phyloP scores from a whole-genome alignment of 2,797 vertebrate genomes.

The Tenualosa thibaudeaui region DNA sequence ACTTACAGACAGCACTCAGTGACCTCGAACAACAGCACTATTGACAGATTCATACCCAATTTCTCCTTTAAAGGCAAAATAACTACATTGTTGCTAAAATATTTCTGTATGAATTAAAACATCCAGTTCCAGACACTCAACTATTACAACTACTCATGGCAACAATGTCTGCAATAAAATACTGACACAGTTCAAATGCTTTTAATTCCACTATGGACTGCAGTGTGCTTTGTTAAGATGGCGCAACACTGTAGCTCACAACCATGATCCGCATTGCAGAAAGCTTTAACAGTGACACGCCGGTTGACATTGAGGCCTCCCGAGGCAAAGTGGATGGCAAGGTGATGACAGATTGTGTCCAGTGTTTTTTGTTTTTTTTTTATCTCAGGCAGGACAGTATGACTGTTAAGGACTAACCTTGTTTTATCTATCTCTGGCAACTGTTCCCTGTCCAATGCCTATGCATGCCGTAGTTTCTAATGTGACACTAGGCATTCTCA shows the following conservation, averaged over 20 bases:
- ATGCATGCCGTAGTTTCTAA: background rate
- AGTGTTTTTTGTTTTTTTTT: background rate
- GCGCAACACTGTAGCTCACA: background rate
- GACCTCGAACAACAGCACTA: no score
- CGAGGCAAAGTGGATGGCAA: background rate
- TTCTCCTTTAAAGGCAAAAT: no score
- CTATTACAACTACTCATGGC: no score
- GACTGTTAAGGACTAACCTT: background rate
- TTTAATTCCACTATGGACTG: background rate
- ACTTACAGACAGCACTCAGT: no score
- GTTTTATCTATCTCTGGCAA: background rate
- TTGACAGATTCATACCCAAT: no score
- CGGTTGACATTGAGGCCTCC: background rate
- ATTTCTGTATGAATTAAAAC: no score
- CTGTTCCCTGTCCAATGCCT: background rate
- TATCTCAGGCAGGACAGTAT: background rate
- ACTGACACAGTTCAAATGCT: background rate
- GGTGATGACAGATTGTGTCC: slow-evolving; percentile 13
- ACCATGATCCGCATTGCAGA: background rate
- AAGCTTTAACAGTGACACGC: background rate
- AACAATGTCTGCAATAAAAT: background rate
- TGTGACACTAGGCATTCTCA: background rate
- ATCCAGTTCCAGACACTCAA: no score
- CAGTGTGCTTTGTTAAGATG: background rate
- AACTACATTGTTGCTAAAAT: no score